phyloP scores from a whole-genome alignment of 2,888 invertebrate genomes.

The Alentia gelatinosa region DNA sequence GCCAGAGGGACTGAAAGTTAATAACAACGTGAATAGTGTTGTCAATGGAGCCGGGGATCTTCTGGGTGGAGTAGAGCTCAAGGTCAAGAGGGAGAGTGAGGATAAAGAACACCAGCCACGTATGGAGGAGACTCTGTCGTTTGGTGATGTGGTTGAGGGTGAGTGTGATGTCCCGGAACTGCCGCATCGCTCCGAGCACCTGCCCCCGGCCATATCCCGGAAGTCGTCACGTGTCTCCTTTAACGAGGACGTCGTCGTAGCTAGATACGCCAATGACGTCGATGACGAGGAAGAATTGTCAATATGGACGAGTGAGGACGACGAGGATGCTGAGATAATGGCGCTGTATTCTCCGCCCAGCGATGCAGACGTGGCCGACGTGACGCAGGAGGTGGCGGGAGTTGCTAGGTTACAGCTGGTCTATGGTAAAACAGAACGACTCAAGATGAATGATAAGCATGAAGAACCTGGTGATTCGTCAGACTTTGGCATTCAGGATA shows the following conservation, averaged over 20 bases:
- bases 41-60: too few relatives aligned
- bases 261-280: background rate
- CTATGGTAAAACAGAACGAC: background rate
- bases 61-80: background rate
- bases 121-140: background rate
- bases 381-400: background rate
- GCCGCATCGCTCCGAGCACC: too few relatives aligned
- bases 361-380: background rate
- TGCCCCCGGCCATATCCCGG: background rate
- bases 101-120: background rate
- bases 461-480: too few relatives aligned
- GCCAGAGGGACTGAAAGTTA: background rate
- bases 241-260: background rate
- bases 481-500: too few relatives aligned
- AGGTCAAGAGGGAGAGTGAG: background rate
- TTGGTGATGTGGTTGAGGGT: background rate
- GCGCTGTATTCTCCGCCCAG: background rate
- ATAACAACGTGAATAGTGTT: background rate
- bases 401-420: too few relatives aligned
- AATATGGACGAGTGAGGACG: constrained; percentile 29
- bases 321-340: background rate
- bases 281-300: background rate
- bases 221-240: constrained; percentile 23
- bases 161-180: too few relatives aligned
- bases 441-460: too few relatives aligned